Conservation (phyloP, 2,888 invertebrate genomes). For the Erpobdella octoculata region DNA sequence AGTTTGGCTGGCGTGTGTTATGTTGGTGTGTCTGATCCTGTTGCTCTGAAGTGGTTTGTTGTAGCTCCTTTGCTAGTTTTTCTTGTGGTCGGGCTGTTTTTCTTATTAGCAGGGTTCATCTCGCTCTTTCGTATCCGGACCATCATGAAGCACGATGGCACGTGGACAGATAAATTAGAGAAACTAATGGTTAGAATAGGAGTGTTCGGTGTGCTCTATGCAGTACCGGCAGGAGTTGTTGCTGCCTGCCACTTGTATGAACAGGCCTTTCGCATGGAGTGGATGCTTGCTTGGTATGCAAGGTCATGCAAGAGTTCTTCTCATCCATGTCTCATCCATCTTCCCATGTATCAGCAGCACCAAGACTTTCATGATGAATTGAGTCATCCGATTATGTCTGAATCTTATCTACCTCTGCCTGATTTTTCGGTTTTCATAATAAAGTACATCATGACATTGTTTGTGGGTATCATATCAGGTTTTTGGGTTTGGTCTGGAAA, state of each 20-base stretch:
- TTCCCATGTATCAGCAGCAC: conserved; percentile 11
- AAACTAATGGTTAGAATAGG: conserved; percentile 84
- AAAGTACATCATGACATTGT: conserved; percentile 89
- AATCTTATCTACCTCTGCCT: conserved; percentile 50
- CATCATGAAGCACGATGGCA: conserved; percentile 72
- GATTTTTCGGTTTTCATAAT: conserved; percentile 88
- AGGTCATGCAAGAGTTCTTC: conserved; percentile 34
- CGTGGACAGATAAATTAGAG: conserved; percentile 79
- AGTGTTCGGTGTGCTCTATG: conserved; percentile 89
- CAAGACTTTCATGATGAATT: background rate
- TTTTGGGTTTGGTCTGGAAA: conserved; percentile 97
- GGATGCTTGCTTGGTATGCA: conserved; percentile 67
- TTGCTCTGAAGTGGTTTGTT: conserved; percentile 76
- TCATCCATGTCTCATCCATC: conserved; percentile 21
- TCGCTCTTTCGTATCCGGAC: conserved; percentile 90
- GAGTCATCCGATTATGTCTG: too few species aligned
- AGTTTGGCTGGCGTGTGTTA: conserved; percentile 67
- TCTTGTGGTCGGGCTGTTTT: conserved; percentile 79
- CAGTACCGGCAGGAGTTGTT: conserved; percentile 83
- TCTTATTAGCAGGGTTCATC: conserved; percentile 86
- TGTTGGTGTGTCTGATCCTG: conserved; percentile 79
- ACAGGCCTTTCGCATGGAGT: conserved; percentile 76
- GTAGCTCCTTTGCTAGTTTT: conserved; percentile 81
- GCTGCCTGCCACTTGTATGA: conserved; percentile 90
- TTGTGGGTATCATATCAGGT: conserved; percentile 89